phyloP scores from a whole-genome alignment of 2,888 invertebrate species.

The Spisula solida region DNA sequence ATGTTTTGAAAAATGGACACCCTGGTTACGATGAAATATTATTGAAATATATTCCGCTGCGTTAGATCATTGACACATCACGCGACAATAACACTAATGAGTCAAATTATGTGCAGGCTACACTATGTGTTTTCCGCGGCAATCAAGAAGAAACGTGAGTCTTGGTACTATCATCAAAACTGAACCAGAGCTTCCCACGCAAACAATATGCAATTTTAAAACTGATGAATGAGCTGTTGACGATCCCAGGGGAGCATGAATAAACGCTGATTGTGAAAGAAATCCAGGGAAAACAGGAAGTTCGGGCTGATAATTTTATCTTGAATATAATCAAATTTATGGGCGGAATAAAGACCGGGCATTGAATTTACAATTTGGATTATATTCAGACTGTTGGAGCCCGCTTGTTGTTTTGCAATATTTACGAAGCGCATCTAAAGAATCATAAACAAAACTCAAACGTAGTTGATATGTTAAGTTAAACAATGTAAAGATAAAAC shows the following conservation, averaged over 20 bases:
- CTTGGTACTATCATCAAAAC: no score
- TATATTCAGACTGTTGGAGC: background rate
- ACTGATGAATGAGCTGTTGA: background rate
- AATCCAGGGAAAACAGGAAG: background rate
- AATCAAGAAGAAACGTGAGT: no score
- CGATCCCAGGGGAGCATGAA: constrained; percentile 7
- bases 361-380: background rate
- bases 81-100: no score
- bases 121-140: no score
- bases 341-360: background rate
- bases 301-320: background rate
- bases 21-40: no score
- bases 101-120: no score
- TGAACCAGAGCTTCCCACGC: background rate
- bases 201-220: constrained; percentile 18
- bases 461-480: background rate
- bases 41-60: no score
- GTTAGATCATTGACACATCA: no score
- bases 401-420: background rate
- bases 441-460: background rate
- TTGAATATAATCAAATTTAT: constrained; percentile 11
- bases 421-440: background rate
- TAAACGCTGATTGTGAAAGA: constrained; percentile 14
- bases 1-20: no score
- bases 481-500: background rate